Percentiles rank a stretch among this genome's conserved stretches.
phyloP scores from a whole-genome alignment of 2,888 invertebrate species.

The Schrankia costaestrigalis region DNA sequence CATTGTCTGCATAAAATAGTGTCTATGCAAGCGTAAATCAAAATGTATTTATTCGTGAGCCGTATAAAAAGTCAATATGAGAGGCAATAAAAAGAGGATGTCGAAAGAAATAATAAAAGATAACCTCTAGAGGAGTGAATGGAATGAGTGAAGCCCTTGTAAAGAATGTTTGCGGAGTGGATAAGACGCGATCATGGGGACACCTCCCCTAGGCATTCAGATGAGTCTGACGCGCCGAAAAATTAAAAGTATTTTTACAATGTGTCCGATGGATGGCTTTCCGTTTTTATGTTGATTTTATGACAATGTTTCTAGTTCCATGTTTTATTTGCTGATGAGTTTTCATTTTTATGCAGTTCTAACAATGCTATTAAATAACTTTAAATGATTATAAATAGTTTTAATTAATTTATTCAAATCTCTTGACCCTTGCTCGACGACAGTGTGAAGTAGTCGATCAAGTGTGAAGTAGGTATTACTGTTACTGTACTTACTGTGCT shows the following conservation, averaged over 20 bases:
- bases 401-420: no score
- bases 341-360: no score
- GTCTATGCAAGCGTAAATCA: slow-evolving; percentile 71
- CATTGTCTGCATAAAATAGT: slow-evolving; percentile 62
- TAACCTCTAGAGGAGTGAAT: slow-evolving; percentile 76
- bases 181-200: slow-evolving; percentile 76
- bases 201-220: slow-evolving; percentile 62
- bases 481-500: no score
- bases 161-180: slow-evolving; percentile 78
- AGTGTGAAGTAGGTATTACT: no score
- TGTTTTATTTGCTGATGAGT: no score
- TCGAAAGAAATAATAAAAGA: slow-evolving; percentile 76
- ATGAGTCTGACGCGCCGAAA: slow-evolving; percentile 49
- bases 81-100: slow-evolving; percentile 75
- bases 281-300: neutral
- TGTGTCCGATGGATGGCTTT: slow-evolving; percentile 35
- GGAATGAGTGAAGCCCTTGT: slow-evolving; percentile 73
- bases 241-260: slow-evolving; percentile 65
- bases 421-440: no score
- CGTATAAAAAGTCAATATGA: slow-evolving; percentile 80
- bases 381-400: no score
- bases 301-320: no score
- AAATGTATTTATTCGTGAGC: slow-evolving; percentile 78
- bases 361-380: no score
- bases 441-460: no score